phyloP scores from a whole-genome alignment of 30 jellyfish, hydroid and myxozoan species.

The Turritopsis rubra region DNA sequence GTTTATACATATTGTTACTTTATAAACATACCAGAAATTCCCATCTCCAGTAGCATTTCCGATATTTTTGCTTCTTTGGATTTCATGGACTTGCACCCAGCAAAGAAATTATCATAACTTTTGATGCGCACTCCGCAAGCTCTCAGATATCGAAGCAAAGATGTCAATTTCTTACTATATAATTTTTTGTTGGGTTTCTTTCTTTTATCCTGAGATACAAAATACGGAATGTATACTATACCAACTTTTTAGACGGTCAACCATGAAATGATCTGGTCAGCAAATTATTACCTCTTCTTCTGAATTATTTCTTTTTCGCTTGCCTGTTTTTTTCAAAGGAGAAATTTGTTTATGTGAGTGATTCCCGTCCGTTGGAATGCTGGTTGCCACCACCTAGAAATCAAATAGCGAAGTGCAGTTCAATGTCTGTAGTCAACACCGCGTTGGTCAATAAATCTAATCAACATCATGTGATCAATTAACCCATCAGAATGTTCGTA shows the following conservation, averaged over 20 bases:
- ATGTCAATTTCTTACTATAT: slow-evolving; percentile 33
- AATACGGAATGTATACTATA: neutral
- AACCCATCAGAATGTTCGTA: neutral
- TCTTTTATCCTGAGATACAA: neutral
- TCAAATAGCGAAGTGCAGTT: neutral
- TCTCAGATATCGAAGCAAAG: slow-evolving; percentile 43
- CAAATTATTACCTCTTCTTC: neutral
- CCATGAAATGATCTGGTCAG: neutral
- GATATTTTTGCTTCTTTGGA: slow-evolving; percentile 59
- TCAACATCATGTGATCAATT: too few species aligned
- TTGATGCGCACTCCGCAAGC: slow-evolving; percentile 50
- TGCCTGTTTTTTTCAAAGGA: neutral
- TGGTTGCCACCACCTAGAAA: neutral
- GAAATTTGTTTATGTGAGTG: neutral
- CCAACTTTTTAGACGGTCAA: neutral
- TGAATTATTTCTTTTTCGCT: neutral
- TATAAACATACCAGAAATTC: slow-evolving; percentile 43
- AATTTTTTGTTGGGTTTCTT: neutral
- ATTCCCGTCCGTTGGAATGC: neutral
- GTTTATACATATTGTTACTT: too few species aligned
- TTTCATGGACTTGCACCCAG: slow-evolving; percentile 69
- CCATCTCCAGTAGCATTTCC: slow-evolving; percentile 46
- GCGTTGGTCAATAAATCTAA: neutral
- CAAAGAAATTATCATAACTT: slow-evolving; percentile 57
- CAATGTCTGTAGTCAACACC: neutral